These are phyloP conservation scores for Pyrochroa serraticornis DNA, from an alignment of 2,888 invertebrate genomes.

Conservation along the genomic window DNA sequence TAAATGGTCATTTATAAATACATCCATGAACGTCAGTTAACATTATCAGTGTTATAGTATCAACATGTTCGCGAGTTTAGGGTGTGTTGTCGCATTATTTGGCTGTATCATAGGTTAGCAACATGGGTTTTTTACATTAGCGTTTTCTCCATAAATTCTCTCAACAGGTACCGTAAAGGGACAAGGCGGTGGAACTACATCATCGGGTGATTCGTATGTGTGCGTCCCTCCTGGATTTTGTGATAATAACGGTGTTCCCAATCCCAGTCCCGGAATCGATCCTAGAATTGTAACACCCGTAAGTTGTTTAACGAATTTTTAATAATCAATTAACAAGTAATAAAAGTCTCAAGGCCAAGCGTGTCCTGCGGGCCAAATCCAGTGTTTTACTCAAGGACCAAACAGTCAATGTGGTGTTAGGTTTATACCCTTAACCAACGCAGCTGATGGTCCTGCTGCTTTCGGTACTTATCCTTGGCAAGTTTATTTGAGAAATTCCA, in stretches of 20 bases:
- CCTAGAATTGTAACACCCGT: slow-evolving; percentile 49
- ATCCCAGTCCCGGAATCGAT: slow-evolving; percentile 41
- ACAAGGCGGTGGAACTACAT: slow-evolving; percentile 26
- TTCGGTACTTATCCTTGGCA: slow-evolving; percentile 79
- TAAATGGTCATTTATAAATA: too few species aligned
- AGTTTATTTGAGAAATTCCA: slow-evolving; percentile 56
- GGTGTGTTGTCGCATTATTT: too few species aligned
- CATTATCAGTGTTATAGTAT: too few species aligned
- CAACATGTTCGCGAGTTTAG: too few species aligned
- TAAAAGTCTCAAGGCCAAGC: slow-evolving; percentile 23
- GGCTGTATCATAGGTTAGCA: too few species aligned
- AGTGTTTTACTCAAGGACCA: slow-evolving; percentile 43
- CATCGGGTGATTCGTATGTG: slow-evolving; percentile 34
- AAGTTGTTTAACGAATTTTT: not conserved
- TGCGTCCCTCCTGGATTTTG: slow-evolving; percentile 49
- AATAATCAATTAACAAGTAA: too few species aligned
- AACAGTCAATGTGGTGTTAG: slow-evolving; percentile 58
- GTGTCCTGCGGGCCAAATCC: slow-evolving; percentile 46
- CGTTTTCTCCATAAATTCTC: not conserved
- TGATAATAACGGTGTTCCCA: slow-evolving; percentile 24
- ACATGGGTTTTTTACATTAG: too few species aligned
- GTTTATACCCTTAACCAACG: slow-evolving; percentile 47
- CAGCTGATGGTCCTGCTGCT: slow-evolving; percentile 63
- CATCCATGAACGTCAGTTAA: too few species aligned
- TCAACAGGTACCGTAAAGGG: not conserved